Evolutionary conservation across 2,113 vertebrate species (phyloP), one percentile per base, ranked within the genome.

Genomic region (Suncus etruscus): DNA sequence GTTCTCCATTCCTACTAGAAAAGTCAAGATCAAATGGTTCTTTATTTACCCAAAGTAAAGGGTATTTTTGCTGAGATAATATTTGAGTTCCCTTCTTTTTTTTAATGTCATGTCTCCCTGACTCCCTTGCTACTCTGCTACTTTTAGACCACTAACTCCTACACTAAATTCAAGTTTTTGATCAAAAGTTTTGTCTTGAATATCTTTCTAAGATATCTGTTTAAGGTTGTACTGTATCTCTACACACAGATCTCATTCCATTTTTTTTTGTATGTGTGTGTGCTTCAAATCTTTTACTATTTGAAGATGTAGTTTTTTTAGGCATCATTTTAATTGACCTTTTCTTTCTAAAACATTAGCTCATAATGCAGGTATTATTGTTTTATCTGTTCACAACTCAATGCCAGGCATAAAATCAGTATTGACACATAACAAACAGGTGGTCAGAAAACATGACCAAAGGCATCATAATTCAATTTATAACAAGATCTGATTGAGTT

Each of bases 21-120:
- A 15, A 73, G 3, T 18, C 54, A 74, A 89, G 48, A 27, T 32
- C 73, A 65, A 29, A 50, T 25, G 8, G 63, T 27, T 86, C n/a
- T 45, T 83, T 63, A 74, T 92, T 77, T 54, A 77, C 20, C 48
- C 76, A 69, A 72, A 50, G 70, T 47, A 39, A 69, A 77, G 81
- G 32, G 2, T 11, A 48, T n/a, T 16, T 70, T 65, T 20, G 75
- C 7, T 54, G 14, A 3, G 12, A 25, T 12, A 22, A 7, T 75
- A 1, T 5, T 74, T 69, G 10, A 66, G 27, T 11, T 86, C 6
- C 32, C 12, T 39, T 31, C 24, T 20, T n/a, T 65, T 83, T 1
- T 65, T 32, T 45, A 8, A 25, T 10, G 8, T 83, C 31, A 29
- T 58, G 68, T 61, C 54, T 58, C 11, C 63, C 24, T 66, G 24